Evolutionary conservation across 2,888 invertebrate species (phyloP), one percentile per base, ranked within the genome.

Genomic region (Pachymerium ferrugineum): DNA sequence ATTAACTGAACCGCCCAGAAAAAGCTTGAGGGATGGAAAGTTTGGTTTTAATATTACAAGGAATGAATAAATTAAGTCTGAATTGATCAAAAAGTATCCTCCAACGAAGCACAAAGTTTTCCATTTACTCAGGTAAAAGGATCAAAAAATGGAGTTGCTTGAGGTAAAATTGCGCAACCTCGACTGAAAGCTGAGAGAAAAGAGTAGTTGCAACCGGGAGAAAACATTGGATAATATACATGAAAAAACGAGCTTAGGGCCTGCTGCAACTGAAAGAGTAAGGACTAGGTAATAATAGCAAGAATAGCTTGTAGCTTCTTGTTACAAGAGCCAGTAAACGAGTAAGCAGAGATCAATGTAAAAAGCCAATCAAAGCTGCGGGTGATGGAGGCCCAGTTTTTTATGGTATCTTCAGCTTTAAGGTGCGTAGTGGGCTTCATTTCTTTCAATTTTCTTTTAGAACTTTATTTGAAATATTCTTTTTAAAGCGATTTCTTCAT

Each of bases 21-120:
- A 62, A 28, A 62, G 62, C 62, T 62, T 62, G 12, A 62, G 62
- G 62, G 25, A 28, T 28, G 12, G 12, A 62, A 62, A 62, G 62
- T 62, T 62, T 62, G 12, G 25, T 62, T 28, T 62, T 62, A 62
- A 62, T 62, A 62, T 62, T 62, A 28, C 62, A 62, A 62, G 62
- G 28, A 62, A 62, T 62, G 62, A 62, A 62, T 62, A 62, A 62
- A 62, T 62, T 62, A 62, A 62, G 28, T 25, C 62, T 12, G 28
- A 62, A 62, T 62, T 62, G 62, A 62, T 62, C 25, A 62, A 62
- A 62, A 47, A 25, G 16, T 4, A 28, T n/a, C n/a, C n/a, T n/a
- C n/a, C n/a, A n/a, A n/a, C n/a, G n/a, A n/a, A n/a, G n/a, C n/a
- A n/a, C n/a, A n/a, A n/a, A n/a, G n/a, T 28, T 62, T 62, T 62